Evolutionary conservation across 2,888 invertebrate genomes (phyloP).

Genomic region (Himalopsyche tibetana): DNA sequence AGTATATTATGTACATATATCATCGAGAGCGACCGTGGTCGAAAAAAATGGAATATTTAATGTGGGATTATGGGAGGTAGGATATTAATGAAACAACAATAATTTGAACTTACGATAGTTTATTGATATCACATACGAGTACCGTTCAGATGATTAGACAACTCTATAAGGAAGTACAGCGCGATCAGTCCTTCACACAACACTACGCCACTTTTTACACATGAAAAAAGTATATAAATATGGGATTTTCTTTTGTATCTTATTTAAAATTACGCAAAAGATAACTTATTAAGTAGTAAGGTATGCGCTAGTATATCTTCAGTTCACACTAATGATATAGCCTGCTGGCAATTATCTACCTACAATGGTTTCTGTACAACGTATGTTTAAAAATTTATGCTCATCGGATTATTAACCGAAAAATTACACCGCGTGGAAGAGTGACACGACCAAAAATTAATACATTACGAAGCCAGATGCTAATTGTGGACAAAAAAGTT

Average conservation of each 20-base stretch:
- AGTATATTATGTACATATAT: no score
- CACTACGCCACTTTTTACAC: constrained; percentile 56
- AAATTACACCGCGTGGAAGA: not conserved
- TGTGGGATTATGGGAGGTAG: not conserved
- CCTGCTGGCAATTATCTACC: constrained; percentile 56
- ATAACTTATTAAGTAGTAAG: constrained; percentile 52
- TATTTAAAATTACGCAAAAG: constrained; percentile 59
- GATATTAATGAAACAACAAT: constrained; percentile 27
- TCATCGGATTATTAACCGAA: not conserved
- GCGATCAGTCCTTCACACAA: constrained; percentile 57
- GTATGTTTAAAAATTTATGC: not conserved
- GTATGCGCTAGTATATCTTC: constrained; percentile 50
- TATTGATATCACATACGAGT: constrained; percentile 66
- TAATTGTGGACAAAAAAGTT: no score
- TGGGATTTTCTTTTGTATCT: constrained; percentile 57
- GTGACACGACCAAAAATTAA: no score
- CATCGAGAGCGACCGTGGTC: no score
- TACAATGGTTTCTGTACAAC: constrained; percentile 49
- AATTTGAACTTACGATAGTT: constrained; percentile 64
- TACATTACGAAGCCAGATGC: no score
- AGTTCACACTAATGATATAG: constrained; percentile 45
- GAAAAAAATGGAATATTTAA: no score
- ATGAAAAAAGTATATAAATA: constrained; percentile 64
- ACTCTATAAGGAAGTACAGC: constrained; percentile 62
- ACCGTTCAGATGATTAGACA: constrained; percentile 64